These are phyloP conservation scores for Diadema setosum DNA, from an alignment of 35 echinoderm and acorn worm genomes.

Conservation along the genomic window DNA sequence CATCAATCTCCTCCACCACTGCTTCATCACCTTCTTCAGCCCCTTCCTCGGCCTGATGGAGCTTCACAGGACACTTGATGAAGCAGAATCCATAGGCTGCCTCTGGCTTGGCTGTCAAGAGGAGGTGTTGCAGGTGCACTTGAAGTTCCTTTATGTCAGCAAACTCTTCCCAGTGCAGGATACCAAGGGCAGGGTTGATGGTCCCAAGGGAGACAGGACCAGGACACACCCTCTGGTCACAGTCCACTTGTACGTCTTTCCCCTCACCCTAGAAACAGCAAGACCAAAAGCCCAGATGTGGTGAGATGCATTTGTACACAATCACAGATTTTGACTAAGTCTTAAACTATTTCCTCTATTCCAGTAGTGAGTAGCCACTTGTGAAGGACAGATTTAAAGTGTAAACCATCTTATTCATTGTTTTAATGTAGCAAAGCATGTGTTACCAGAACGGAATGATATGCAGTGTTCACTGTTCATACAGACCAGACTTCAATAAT, in stretches of 20 bases:
- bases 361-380: no score
- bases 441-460: no score
- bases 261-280: constrained; percentile 4
- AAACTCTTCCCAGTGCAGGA: constrained; percentile 68
- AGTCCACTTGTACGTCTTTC: constrained; percentile 4
- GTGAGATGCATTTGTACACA: not conserved
- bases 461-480: no score
- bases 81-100: constrained; percentile 63
- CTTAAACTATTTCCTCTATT: no score
- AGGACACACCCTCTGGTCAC: constrained; percentile 46
- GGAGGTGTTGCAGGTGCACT: constrained; percentile 18
- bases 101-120: not conserved
- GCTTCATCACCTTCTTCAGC: not conserved
- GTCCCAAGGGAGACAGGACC: constrained; percentile 39
- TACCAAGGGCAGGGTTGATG: constrained; percentile 36
- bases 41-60: not conserved
- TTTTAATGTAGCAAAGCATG: no score
- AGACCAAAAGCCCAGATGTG: no score
- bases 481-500: no score
- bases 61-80: constrained; percentile 51
- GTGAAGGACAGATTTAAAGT: no score
- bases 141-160: constrained; percentile 16
- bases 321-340: not conserved
- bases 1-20: not conserved
- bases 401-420: no score